phyloP scores from a whole-genome alignment of 2,797 vertebrate species.

The Enteromius treurensis region DNA sequence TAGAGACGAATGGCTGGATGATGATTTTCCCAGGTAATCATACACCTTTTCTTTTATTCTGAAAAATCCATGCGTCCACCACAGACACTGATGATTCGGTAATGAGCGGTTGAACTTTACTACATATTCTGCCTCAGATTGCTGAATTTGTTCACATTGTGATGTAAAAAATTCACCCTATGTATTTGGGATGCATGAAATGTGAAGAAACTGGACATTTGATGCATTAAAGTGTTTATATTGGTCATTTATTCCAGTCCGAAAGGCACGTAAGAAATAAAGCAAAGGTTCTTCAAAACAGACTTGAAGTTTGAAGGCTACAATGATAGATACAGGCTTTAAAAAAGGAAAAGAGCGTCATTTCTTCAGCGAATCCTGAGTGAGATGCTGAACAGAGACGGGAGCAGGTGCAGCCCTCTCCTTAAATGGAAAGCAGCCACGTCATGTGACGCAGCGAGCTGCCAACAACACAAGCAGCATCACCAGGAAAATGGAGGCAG shows the following conservation, averaged over 20 bases:
- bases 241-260: not conserved
- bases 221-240: not conserved
- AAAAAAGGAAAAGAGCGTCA: not conserved
- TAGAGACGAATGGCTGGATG: constrained; percentile 93
- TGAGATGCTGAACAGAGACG: constrained; percentile 56
- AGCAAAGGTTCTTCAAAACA: not conserved
- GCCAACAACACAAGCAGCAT: constrained; percentile 81
- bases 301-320: not conserved
- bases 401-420: constrained; percentile 76
- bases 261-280: not conserved
- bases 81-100: not conserved
- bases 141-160: not conserved
- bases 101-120: not conserved
- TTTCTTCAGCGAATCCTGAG: not conserved
- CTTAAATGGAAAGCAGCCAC: constrained; percentile 66
- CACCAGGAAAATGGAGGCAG: constrained; percentile 78
- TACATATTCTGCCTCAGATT: not conserved
- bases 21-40: constrained; percentile 89
- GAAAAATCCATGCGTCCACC: not conserved
- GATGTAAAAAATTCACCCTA: not conserved
- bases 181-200: not conserved
- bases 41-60: not conserved
- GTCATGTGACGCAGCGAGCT: constrained; percentile 72
- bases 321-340: not conserved
- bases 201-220: not conserved